Evolutionary conservation across 2,797 vertebrate genomes (phyloP).

Genomic region (Taenioides sp.): DNA sequence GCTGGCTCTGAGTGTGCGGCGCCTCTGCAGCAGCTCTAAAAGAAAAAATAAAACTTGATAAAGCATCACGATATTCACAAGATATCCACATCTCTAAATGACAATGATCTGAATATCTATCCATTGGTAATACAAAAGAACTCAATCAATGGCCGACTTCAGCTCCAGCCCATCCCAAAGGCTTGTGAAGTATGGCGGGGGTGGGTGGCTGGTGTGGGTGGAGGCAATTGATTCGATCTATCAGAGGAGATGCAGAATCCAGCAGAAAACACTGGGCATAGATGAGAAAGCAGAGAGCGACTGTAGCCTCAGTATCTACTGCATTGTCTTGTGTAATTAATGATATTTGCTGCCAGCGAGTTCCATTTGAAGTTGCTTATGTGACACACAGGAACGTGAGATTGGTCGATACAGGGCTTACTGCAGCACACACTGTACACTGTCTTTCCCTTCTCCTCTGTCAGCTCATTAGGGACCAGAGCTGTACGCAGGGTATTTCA

Average conservation of each 20-base stretch:
- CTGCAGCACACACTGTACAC: slow-evolving; percentile 23
- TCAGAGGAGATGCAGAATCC: slow-evolving; percentile 58
- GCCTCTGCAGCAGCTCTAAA: slow-evolving; percentile 20
- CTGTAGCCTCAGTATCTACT: slow-evolving; percentile 24
- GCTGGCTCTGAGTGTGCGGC: slow-evolving; percentile 44
- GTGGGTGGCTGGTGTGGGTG: slow-evolving; percentile 60
- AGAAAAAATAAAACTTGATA: neutral
- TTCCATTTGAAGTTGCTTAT: slow-evolving; percentile 48
- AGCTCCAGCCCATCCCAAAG: slow-evolving; percentile 50
- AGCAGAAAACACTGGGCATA: slow-evolving; percentile 28
- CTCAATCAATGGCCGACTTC: slow-evolving; percentile 58
- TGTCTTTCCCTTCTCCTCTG: slow-evolving; percentile 38
- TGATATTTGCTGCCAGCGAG: slow-evolving; percentile 52
- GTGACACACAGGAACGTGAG: slow-evolving; percentile 50
- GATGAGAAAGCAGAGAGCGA: slow-evolving; percentile 25
- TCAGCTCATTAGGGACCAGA: slow-evolving; percentile 69
- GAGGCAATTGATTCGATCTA: slow-evolving; percentile 65
- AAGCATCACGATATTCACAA: slow-evolving; percentile 28
- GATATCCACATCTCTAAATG: slow-evolving; percentile 50
- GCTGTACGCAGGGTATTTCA: slow-evolving; percentile 50
- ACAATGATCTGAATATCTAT: slow-evolving; percentile 71
- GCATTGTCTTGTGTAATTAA: slow-evolving; percentile 53
- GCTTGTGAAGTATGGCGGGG: slow-evolving; percentile 52
- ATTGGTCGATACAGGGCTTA: slow-evolving; percentile 50
- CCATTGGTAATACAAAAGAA: slow-evolving; percentile 58